Base-by-base conservation (phyloP, 2,888 invertebrate species). In the Lasioglossum vierecki region DNA sequence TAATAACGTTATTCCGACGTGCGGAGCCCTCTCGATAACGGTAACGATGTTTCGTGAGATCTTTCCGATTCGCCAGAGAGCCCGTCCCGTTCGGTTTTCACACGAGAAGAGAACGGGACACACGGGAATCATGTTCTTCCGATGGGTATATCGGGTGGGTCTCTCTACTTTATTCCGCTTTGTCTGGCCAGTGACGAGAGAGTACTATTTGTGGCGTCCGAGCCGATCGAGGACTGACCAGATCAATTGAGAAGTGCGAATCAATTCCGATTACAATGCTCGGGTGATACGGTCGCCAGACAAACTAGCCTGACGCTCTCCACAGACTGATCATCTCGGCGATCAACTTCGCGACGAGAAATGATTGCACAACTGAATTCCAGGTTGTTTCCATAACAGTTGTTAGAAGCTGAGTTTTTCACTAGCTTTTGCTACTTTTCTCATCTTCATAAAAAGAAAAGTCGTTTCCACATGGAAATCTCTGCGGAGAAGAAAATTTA, bases 1-100 rank as follows among this genome's bases (percentile, higher is more conserved):
- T 85, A 85, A 86, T 75, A 81, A 81, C 76, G 76, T 80, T 81
- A 73, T 73, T 60, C 78, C 72, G 74, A 75, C 78, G 74, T 60
- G 73, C 41, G 68, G 30, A 70, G 35, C 70, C 71, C 39, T 57
- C 53, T 44, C 39, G 53, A 78, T 57, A 26, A 53, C 39, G 30
- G 22, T 46, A 76, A 57, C 46, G 63, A 68, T 41, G 63, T 49
- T 26, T 30, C 66, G 60, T 0, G n/a, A 57, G 35, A 35, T 35
- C 26, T 53, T 60, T 35, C 63, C 35, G 73, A 73, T 79, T 26
- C 49, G 68, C 22, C 46, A 4, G n/a, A 15, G n/a, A 15, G 1
- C 22, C n/a, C 49, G 35, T 6, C 26, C 5, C 11, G 22, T 39
- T n/a, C 11, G 4, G 15, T 6, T 15, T 30, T 30, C 30, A 5